A percentile compares a stretch with the other conserved stretches of the same genome.
These are phyloP conservation scores for Ploceus nigricollis DNA, from an alignment of 2,113 vertebrate genomes.

Conservation along the genomic window DNA sequence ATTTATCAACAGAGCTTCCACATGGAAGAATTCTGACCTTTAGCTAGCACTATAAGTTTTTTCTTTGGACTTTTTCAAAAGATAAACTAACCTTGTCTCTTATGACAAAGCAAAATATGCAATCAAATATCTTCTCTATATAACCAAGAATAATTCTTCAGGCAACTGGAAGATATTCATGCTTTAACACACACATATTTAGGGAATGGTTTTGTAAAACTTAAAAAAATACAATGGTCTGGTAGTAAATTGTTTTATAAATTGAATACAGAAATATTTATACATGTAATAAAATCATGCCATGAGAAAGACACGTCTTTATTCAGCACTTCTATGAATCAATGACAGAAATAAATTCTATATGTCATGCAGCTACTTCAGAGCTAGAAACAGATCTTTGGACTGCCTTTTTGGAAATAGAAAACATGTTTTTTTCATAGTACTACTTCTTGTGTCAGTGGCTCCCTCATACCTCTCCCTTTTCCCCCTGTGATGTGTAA, in stretches of 20 bases:
- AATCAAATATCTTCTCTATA: background rate
- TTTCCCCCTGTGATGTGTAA: background rate
- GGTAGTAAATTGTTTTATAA: background rate
- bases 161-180: background rate
- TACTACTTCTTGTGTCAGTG: background rate
- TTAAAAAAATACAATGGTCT: background rate
- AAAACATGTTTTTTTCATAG: background rate
- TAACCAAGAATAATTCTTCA: background rate
- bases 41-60: background rate
- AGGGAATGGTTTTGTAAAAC: slow-evolving; percentile 5
- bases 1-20: background rate
- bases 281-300: background rate
- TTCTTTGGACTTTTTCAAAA: background rate
- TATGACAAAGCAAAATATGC: background rate
- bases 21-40: background rate
- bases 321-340: background rate
- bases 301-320: background rate
- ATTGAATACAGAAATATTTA: background rate
- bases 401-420: background rate
- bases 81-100: background rate
- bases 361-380: background rate
- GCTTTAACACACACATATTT: background rate
- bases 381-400: background rate
- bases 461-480: background rate
- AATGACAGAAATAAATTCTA: background rate